Evolutionary conservation across 2,113 vertebrate species (phyloP).

Genomic region (Mormyrus lacerda): DNA sequence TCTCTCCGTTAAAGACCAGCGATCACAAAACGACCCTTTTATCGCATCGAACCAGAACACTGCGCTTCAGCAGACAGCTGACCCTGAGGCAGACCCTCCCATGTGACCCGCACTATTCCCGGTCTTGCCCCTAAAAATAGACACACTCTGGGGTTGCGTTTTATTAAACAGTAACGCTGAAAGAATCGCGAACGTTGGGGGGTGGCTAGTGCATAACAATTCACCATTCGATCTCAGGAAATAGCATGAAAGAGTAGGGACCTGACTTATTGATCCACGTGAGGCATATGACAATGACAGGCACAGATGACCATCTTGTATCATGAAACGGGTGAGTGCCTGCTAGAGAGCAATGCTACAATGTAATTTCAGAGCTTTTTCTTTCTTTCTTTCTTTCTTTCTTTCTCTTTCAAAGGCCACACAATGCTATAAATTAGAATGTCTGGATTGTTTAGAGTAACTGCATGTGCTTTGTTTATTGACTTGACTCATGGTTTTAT

Average conservation of each 20-base stretch:
- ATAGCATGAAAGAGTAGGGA: not conserved
- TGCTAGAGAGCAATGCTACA: not conserved
- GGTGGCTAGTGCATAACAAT: not conserved
- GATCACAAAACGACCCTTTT: not conserved
- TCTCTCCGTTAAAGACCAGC: not conserved
- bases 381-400: not conserved
- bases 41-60: not conserved
- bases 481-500: not conserved
- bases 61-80: conserved; percentile 29
- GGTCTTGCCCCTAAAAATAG: conserved; percentile 70
- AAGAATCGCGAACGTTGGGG: conserved; percentile 1
- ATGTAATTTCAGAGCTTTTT: not conserved
- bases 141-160: conserved; percentile 43
- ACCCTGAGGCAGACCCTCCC: conserved; percentile 32
- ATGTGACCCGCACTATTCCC: conserved; percentile 64
- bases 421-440: not conserved
- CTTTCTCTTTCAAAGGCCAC: not conserved
- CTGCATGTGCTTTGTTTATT: not conserved
- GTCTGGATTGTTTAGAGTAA: not conserved
- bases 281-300: not conserved
- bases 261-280: not conserved
- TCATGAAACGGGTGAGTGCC: conserved; percentile 11
- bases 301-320: not conserved
- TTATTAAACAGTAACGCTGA: conserved; percentile 30
- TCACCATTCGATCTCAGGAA: not conserved